phyloP scores from a whole-genome alignment of 2,113 vertebrate species.

The Telmatochromis sp. region DNA sequence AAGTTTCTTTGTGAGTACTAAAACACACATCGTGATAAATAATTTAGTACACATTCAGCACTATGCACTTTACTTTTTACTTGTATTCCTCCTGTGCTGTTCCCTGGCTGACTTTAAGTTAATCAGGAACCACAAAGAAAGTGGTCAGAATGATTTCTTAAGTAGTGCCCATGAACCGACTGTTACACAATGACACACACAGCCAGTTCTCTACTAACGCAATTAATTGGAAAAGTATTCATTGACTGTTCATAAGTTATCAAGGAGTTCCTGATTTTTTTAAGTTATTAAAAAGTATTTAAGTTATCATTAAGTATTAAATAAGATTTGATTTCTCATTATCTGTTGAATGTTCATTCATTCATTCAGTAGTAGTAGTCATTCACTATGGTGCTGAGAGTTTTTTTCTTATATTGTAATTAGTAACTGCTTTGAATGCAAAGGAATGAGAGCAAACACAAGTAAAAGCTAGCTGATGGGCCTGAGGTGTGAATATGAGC shows the following conservation, averaged over 20 bases:
- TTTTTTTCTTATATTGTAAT: neutral
- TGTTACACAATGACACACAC: neutral
- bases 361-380: neutral
- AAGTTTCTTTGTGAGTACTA: neutral
- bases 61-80: neutral
- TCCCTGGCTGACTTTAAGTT: neutral
- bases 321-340: neutral
- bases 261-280: neutral
- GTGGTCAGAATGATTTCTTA: neutral
- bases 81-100: neutral
- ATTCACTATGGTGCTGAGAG: neutral
- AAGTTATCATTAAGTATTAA: neutral
- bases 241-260: neutral
- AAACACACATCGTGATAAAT: neutral
- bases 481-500: neutral
- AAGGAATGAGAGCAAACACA: neutral
- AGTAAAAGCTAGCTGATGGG: neutral
- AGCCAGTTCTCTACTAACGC: neutral
- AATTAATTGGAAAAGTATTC: neutral
- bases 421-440: neutral
- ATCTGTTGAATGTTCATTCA: neutral
- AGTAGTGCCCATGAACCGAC: neutral
- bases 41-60: neutral
- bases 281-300: neutral
- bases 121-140: neutral